phyloP scores from a whole-genome alignment of 2,888 invertebrate genomes.

The Ectemnius cavifrons region DNA sequence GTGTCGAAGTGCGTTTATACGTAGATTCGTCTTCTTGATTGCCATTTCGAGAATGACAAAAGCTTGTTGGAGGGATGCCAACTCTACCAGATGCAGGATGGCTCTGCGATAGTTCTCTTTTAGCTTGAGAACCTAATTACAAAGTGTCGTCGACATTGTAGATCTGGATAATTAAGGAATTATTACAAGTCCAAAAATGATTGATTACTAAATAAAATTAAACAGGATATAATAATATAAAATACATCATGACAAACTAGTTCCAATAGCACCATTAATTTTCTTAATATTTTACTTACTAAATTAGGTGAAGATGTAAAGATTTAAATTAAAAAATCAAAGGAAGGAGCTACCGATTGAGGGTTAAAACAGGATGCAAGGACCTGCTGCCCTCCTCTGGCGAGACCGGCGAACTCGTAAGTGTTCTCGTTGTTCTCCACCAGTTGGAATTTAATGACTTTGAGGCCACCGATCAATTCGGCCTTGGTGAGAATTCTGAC shows the following conservation, averaged over 20 bases:
- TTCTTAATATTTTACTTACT: too few species aligned
- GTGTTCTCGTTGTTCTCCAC: slow-evolving; percentile 80
- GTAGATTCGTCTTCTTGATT: slow-evolving; percentile 82
- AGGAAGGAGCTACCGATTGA: too few species aligned
- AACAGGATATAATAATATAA: too few species aligned
- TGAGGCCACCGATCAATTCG: slow-evolving; percentile 84
- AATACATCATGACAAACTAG: too few species aligned
- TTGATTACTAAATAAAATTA: too few species aligned
- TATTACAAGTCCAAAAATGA: background rate
- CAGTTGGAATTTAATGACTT: slow-evolving; percentile 81
- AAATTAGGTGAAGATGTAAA: too few species aligned
- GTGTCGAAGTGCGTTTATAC: slow-evolving; percentile 84
- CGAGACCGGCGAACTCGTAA: slow-evolving; percentile 82
- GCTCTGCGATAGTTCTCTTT: background rate
- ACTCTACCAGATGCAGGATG: background rate
- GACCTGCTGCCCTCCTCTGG: slow-evolving; percentile 82
- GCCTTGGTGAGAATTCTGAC: slow-evolving; percentile 80
- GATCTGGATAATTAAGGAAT: too few species aligned
- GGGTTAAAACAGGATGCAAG: background rate
- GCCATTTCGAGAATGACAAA: slow-evolving; percentile 79
- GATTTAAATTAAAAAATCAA: too few species aligned
- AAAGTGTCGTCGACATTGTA: too few species aligned
- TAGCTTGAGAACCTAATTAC: background rate
- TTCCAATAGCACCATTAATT: too few species aligned
- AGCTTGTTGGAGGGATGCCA: background rate